phyloP scores from a whole-genome alignment of 92 coral and sea anemone species.

The Phymanthus crucifer region DNA sequence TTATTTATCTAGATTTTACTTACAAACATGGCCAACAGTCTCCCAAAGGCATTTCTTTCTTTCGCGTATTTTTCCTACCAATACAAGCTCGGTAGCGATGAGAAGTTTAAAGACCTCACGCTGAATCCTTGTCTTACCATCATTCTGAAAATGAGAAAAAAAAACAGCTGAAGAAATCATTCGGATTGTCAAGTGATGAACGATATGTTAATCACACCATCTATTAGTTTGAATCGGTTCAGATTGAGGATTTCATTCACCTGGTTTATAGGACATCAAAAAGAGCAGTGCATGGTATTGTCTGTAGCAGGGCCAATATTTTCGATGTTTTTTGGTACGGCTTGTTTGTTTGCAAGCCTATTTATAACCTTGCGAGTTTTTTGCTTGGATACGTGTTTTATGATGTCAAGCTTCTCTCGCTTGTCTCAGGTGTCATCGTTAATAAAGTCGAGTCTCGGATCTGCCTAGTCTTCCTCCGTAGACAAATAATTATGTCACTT shows the following conservation, averaged over 20 bases:
- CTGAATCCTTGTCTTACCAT: neutral
- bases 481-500: neutral
- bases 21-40: conserved; percentile 70
- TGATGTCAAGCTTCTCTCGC: neutral
- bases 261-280: neutral
- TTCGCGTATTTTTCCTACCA: neutral
- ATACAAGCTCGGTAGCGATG: neutral
- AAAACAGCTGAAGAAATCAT: neutral
- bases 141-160: neutral
- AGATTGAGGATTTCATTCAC: neutral
- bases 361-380: neutral
- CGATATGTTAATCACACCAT: neutral
- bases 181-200: neutral
- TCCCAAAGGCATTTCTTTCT: conserved; percentile 31
- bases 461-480: neutral
- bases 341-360: neutral
- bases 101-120: neutral
- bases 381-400: neutral
- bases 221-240: neutral
- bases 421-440: neutral
- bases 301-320: neutral
- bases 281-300: neutral
- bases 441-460: conserved; percentile 5
- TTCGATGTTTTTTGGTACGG: neutral
- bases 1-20: conserved; percentile 14